phyloP scores from a whole-genome alignment of 1,140 invertebrate species.

The Goniozus legneri region DNA sequence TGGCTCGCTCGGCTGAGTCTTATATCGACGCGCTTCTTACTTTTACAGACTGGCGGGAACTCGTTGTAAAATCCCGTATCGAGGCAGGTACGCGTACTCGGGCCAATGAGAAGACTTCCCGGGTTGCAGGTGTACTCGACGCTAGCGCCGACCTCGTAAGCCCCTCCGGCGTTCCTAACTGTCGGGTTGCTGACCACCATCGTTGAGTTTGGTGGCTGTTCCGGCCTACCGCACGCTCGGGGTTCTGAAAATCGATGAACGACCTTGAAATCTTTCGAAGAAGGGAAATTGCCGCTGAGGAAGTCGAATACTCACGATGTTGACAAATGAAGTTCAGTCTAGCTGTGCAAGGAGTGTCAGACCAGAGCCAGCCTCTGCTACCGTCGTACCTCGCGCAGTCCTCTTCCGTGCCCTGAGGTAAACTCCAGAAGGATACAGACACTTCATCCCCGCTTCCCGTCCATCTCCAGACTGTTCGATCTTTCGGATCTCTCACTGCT shows the following conservation, averaged over 20 bases:
- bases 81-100: conserved; percentile 76
- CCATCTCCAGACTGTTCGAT: conserved; percentile 86
- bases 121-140: conserved; percentile 85
- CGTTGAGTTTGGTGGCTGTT: conserved; percentile 90
- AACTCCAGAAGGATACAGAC: conserved; percentile 89
- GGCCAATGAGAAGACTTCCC: conserved; percentile 83
- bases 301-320: conserved; percentile 79
- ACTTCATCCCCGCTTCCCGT: conserved; percentile 78
- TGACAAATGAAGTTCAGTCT: conserved; percentile 90
- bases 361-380: conserved; percentile 92
- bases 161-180: conserved; percentile 46
- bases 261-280: too few relatives aligned
- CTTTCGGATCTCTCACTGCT: conserved; percentile 75
- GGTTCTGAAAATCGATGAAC: conserved; percentile 61
- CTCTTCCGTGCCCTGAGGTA: conserved; percentile 72
- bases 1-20: not conserved
- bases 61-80: conserved; percentile 92
- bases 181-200: conserved; percentile 59
- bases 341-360: conserved; percentile 84
- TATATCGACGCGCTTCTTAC: conserved; percentile 59
- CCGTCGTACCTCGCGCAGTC: conserved; percentile 90
- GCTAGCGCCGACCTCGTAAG: conserved; percentile 80
- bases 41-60: conserved; percentile 89
- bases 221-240: conserved; percentile 83
- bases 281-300: too few relatives aligned